Percentiles rank a stretch among this genome's conserved stretches.
Conservation (phyloP, 2,113 vertebrate species). For the Synchiropus splendidus region DNA sequence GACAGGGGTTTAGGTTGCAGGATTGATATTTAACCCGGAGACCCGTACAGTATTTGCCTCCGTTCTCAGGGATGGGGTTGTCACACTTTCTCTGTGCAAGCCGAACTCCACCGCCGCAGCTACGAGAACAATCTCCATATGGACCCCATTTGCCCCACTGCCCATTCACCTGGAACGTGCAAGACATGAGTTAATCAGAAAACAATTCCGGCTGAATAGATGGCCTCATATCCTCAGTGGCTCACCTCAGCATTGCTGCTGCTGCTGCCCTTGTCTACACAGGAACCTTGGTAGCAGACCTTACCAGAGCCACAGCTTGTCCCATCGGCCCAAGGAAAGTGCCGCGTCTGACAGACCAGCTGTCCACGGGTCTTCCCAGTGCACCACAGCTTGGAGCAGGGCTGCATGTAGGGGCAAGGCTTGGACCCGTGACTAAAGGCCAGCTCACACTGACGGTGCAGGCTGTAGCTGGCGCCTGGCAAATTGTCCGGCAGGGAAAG, state of each 20-base stretch:
- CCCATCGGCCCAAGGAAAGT: conserved; percentile 97
- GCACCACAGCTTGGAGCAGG: conserved; percentile 93
- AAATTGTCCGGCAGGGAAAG: conserved; percentile 73
- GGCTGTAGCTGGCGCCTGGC: conserved; percentile 76
- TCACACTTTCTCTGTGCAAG: conserved; percentile 83
- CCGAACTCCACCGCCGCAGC: conserved; percentile 85
- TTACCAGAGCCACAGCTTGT: conserved; percentile 79
- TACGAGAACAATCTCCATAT: conserved; percentile 82
- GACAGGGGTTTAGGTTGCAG: conserved; percentile 80
- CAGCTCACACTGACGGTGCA: conserved; percentile 90
- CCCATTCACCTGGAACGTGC: conserved; percentile 96
- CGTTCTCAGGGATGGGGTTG: conserved; percentile 78
- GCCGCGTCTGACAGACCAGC: conserved; percentile 91
- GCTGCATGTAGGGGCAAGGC: conserved; percentile 92
- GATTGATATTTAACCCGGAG: conserved; percentile 91
- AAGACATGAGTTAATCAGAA: too few species aligned
- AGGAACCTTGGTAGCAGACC: conserved; percentile 81
- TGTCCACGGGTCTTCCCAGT: conserved; percentile 88
- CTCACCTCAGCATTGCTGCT: too few species aligned
- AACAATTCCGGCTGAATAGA: too few species aligned
- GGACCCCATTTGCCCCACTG: conserved; percentile 88
- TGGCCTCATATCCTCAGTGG: conserved; percentile 69
- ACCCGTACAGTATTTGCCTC: conserved; percentile 90
- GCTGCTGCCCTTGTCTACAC: conserved; percentile 68
- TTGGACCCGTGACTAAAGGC: conserved; percentile 87